These are phyloP conservation scores for Saccostrea cuccullata DNA, from an alignment of 1,140 invertebrate species.

Conservation along the genomic window DNA sequence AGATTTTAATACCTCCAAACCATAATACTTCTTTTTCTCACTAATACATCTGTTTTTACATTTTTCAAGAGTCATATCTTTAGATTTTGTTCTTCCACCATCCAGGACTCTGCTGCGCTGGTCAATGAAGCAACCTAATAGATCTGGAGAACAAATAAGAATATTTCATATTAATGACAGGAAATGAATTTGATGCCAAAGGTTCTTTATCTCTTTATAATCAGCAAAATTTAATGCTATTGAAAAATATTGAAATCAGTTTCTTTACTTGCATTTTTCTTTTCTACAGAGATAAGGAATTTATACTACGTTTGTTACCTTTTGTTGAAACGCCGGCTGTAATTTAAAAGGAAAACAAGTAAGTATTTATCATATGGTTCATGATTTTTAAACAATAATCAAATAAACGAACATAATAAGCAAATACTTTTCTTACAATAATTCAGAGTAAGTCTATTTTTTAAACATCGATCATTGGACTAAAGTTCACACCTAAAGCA, in stretches of 20 bases:
- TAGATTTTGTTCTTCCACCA: background rate
- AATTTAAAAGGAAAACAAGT: background rate
- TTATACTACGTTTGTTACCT: background rate
- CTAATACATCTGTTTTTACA: slow-evolving; percentile 4
- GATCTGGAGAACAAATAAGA: background rate
- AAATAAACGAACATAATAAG: no score
- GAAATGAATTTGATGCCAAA: no score
- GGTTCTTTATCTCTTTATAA: no score
- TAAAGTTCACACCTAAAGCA: no score
- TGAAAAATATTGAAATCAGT: no score
- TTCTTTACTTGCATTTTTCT: background rate
- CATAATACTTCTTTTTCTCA: slow-evolving; percentile 11
- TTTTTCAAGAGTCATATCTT: background rate
- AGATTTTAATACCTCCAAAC: background rate
- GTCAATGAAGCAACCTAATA: slow-evolving; percentile 15
- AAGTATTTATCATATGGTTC: background rate
- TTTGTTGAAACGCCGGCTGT: background rate
- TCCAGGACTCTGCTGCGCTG: background rate
- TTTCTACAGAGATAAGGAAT: background rate
- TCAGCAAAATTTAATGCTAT: no score
- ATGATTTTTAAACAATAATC: background rate
- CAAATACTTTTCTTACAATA: no score
- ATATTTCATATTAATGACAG: background rate
- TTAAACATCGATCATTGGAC: no score
- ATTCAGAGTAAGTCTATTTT: no score